Percentiles rank a stretch among this genome's conserved stretches.
Conservation (phyloP, 2,113 vertebrate genomes). For the Tapirus terrestris region DNA sequence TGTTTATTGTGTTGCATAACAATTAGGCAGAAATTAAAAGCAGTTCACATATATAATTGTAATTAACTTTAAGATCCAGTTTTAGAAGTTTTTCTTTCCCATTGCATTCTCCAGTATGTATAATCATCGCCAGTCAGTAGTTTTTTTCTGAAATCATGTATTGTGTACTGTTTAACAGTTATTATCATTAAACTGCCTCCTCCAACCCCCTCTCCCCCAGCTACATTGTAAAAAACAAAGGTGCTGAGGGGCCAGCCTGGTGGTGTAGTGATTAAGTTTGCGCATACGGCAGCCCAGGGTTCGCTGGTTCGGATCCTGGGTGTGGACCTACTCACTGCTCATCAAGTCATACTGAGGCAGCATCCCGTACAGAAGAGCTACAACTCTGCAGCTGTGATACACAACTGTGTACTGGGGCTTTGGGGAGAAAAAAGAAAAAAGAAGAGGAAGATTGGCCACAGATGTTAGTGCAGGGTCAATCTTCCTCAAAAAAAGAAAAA, state of each 20-base stretch:
- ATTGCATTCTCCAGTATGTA: background rate
- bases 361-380: no score
- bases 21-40: slow-evolving; percentile 36
- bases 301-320: no score
- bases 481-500: no score
- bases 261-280: no score
- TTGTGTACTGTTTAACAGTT: background rate
- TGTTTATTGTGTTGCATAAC: background rate
- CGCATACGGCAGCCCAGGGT: no score
- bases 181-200: background rate
- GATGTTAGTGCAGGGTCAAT: no score
- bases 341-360: no score
- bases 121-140: background rate
- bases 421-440: no score
- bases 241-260: background rate
- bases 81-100: slow-evolving; percentile 1
- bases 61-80: background rate
- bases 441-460: no score
- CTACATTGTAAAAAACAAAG: background rate
- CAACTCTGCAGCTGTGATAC: no score
- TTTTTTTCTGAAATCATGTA: background rate
- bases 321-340: no score
- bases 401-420: no score
- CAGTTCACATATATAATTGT: background rate
- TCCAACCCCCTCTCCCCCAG: background rate